phyloP scores from a whole-genome alignment of 2,113 vertebrate species.

The Sinocyclocheilus rhinocerous region DNA sequence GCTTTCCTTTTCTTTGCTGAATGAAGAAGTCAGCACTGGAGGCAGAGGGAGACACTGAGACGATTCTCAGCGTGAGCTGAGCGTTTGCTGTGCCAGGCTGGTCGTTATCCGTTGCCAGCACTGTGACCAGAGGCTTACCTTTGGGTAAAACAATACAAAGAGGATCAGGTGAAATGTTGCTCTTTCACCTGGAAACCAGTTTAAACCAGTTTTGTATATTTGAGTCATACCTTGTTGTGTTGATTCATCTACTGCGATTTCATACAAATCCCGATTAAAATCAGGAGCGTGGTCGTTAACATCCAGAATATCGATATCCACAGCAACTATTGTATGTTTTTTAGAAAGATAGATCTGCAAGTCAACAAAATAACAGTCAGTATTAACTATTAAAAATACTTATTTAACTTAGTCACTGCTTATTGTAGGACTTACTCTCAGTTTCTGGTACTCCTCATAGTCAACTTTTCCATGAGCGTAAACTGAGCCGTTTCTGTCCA shows the following conservation, averaged over 20 bases:
- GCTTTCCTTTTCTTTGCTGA: accelerated
- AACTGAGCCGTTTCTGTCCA: not conserved
- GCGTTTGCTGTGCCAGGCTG: constrained; percentile 6
- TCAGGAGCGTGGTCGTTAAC: constrained; percentile 36
- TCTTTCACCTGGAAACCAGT: not conserved
- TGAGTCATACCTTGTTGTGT: constrained; percentile 38
- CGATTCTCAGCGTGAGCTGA: constrained; percentile 54
- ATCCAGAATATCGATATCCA: constrained; percentile 33
- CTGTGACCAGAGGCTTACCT: constrained; percentile 35
- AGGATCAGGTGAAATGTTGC: not conserved
- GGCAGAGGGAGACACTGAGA: constrained; percentile 60
- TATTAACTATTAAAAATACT: not conserved
- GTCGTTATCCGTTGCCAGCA: constrained; percentile 9
- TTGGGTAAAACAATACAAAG: not conserved
- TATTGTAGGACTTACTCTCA: constrained; percentile 28
- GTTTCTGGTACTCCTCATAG: not conserved
- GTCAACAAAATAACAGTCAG: not conserved
- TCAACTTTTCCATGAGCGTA: constrained; percentile 9
- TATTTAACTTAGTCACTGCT: not conserved
- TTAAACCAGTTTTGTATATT: not conserved
- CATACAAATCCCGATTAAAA: not conserved
- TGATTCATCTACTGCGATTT: constrained; percentile 27
- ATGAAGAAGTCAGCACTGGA: constrained; percentile 63
- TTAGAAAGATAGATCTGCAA: constrained; percentile 33
- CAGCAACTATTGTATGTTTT: not conserved